Percentiles rank a stretch among this genome's conserved stretches.
phyloP scores from a whole-genome alignment of 1,140 invertebrate species.

The Kradibia gibbosae region DNA sequence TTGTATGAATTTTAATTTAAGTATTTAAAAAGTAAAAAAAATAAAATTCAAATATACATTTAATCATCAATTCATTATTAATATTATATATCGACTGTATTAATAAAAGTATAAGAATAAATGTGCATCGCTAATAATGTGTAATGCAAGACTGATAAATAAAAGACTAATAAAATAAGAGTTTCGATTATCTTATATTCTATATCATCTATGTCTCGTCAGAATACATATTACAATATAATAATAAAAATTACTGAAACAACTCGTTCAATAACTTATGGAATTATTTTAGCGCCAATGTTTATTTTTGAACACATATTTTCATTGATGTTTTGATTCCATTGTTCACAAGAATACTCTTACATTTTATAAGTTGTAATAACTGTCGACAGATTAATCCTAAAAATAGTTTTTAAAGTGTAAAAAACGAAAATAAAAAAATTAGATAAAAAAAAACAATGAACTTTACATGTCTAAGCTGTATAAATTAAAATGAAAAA shows the following conservation, averaged over 20 bases:
- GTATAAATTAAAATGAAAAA: slow-evolving; percentile 30
- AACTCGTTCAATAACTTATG: slow-evolving; percentile 24
- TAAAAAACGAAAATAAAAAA: too few species aligned
- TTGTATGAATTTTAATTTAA: too few species aligned
- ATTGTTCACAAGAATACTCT: slow-evolving; percentile 19
- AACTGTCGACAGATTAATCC: background rate
- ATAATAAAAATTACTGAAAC: slow-evolving; percentile 41
- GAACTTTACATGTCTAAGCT: slow-evolving; percentile 5
- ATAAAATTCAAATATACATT: background rate
- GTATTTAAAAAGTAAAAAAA: background rate
- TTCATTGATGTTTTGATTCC: background rate
- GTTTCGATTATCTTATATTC: slow-evolving; percentile 43
- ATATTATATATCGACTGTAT: background rate
- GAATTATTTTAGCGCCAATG: slow-evolving; percentile 8
- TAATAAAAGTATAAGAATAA: background rate
- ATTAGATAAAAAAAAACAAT: background rate
- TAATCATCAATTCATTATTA: background rate
- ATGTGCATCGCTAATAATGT: background rate
- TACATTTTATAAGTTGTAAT: slow-evolving; percentile 21
- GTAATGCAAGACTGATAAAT: slow-evolving; percentile 7
- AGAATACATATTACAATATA: slow-evolving; percentile 40
- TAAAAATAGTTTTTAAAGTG: slow-evolving; percentile 27
- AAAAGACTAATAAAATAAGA: background rate
- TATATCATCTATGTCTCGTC: slow-evolving; percentile 26
- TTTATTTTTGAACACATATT: slow-evolving; percentile 6